Percentiles rank a stretch among this genome's conserved stretches.
phyloP scores from a whole-genome alignment of 2,113 vertebrate species.

The Crotalus viridis region DNA sequence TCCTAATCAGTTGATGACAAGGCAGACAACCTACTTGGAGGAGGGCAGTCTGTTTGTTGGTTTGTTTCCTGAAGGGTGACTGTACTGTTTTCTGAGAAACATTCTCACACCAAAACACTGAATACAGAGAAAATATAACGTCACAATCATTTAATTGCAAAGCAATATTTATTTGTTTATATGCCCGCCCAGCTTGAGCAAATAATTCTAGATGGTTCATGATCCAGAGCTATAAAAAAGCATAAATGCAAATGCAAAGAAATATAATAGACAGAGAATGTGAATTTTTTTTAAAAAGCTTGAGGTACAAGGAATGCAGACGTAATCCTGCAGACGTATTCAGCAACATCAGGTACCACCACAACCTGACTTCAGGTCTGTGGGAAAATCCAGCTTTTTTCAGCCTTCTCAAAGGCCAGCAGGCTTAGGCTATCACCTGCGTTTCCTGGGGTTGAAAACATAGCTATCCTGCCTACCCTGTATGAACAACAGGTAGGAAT shows the following conservation, averaged over 20 bases:
- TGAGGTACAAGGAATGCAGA: background rate
- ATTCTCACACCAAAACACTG: background rate
- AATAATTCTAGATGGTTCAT: background rate
- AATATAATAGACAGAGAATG: background rate
- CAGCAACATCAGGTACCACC: background rate
- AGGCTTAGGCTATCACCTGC: background rate
- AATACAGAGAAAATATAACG: background rate
- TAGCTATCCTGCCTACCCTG: no score
- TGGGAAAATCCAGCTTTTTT: background rate
- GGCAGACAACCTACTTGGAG: background rate
- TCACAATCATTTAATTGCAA: background rate
- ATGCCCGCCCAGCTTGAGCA: background rate
- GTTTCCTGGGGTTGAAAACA: background rate
- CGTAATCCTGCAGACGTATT: background rate
- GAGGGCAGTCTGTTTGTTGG: background rate
- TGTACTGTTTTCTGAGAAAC: background rate
- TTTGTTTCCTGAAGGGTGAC: no score
- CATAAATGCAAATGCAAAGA: background rate
- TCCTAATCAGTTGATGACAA: background rate
- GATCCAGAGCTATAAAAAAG: background rate
- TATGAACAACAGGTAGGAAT: no score
- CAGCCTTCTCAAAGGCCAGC: background rate
- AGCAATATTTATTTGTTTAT: background rate
- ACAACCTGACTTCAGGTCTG: background rate
- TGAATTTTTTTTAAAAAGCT: background rate